phyloP scores from a whole-genome alignment of 2,113 vertebrate species.

The Lampris megalopsis region DNA sequence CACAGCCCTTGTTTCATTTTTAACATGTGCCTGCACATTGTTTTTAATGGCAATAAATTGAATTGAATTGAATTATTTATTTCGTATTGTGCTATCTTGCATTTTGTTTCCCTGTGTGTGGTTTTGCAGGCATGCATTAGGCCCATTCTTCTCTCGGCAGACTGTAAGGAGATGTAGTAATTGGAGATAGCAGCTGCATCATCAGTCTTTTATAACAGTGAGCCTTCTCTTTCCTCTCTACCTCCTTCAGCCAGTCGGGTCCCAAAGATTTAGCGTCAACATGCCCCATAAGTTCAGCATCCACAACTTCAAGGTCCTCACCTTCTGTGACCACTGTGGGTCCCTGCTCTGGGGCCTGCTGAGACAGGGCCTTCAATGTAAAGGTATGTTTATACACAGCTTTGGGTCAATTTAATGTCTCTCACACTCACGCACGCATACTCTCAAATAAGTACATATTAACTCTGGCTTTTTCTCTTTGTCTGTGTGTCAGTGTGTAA shows the following conservation, averaged over 20 bases:
- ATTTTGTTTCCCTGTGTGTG: not conserved
- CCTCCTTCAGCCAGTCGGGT: slow-evolving; percentile 85
- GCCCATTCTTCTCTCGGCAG: too few species aligned
- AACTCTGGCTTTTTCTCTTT: too few species aligned
- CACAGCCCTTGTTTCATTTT: too few species aligned
- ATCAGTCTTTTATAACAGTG: not conserved
- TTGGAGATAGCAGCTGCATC: not conserved
- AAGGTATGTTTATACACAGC: slow-evolving; percentile 80
- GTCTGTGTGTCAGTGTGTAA: slow-evolving; percentile 89
- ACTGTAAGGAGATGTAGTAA: not conserved
- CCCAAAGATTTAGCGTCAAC: slow-evolving; percentile 96
- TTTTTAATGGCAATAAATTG: too few species aligned
- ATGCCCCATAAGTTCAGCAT: slow-evolving; percentile 97
- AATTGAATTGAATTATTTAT: too few species aligned
- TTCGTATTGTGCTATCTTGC: too few species aligned
- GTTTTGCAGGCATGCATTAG: not conserved
- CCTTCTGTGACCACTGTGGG: slow-evolving; percentile 97
- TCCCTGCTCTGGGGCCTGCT: slow-evolving; percentile 96
- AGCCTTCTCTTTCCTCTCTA: slow-evolving; percentile 31
- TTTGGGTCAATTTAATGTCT: too few species aligned
- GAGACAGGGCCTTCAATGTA: slow-evolving; percentile 95
- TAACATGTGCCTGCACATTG: too few species aligned
- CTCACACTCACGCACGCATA: not conserved
- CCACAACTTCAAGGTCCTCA: slow-evolving; percentile 97
- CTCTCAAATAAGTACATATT: not conserved